Base-by-base conservation (phyloP, 2,888 invertebrate species). In the Cephalotes varians region DNA sequence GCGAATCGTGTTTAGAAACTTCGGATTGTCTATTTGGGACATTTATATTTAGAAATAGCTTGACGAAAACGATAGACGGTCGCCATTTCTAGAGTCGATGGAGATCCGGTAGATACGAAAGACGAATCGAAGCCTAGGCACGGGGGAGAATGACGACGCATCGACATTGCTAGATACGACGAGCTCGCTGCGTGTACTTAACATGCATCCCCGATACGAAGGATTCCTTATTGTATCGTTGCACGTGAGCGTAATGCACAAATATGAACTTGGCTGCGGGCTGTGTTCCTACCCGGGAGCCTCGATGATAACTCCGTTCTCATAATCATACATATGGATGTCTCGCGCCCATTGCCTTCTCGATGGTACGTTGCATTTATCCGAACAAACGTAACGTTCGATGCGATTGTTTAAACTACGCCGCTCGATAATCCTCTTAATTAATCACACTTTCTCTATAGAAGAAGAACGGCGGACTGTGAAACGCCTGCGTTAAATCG, bases 211-310 rank as follows among this genome's bases (percentile, higher is more conserved):
- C 93, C 92, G 93, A 93, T 94, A 94, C 93, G 91, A 90, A 92
- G 93, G 94, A 94, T 94, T 94, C 94, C 94, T 94, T 94, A 94
- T 94, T 94, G 94, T 94, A 94, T 94, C 93, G 93, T 92, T 93
- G 94, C 93, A 94, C 94, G 94, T 94, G 94, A 94, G 92, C 90
- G 93, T 94, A 94, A 94, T 94, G 93, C 93, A 93, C 92, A 94
- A 94, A 93, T 92, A 91, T 92, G 92, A 92, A 93, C 92, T 92
- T 90, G 89, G 88, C 91, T 91, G 91, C 91, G 92, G 92, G 92
- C 93, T 91, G 64, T 89, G 89, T 86, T 84, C 81, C 82, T 87
- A 77, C 80, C 82, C 77, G 56, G 56, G 71, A 71, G 82, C 76
- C 80, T 72, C 85, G 86, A 91, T 92, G 93, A 93, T 93, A 93